Evolutionary conservation across 2,888 invertebrate species (phyloP), one percentile per base, ranked within the genome.

Genomic region (Aphrophora alni): DNA sequence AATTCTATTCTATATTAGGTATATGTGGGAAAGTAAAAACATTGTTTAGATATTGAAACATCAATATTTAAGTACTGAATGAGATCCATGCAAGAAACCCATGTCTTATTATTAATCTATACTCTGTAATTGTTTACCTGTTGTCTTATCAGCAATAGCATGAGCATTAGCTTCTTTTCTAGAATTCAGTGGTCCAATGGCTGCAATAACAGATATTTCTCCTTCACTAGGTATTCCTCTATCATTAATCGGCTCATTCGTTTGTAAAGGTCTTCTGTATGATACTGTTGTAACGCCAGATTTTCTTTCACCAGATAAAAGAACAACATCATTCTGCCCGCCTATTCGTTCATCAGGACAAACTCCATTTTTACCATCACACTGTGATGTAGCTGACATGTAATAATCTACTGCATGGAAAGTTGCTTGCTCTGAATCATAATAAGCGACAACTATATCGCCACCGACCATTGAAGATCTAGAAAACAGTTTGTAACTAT

Each of bases 361-460:
- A 5, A 96, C 96, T 0, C 97, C 97, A 44, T 91, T 91, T 85
- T 92, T 92, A 81, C 84, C 86, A 77, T 85, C 85, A 81, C 86
- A 86, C 85, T 89, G 89, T 0, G 95, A 92, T 78, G 93, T 89
- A 84, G 95, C 93, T 0, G 95, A 94, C 88, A 97, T 93, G 86
- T 93, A 94, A 88, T 97, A 97, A 89, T 97, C 97, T 14, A 93
- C 92, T 0, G 95, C 96, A 77, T 93, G 91, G 80, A 95, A 97
- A 28, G 90, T 89, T 85, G 89, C 90, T 5, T 89, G 88, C 5
- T 87, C 88, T 28, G 87, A 90, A 85, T 94, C 92, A 87, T 93
- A 94, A 86, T 93, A 96, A 1, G 95, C 95, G 0, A 97, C 95
- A 0, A 93, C 94, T 4, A 97, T 94, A 86, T 97, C 97, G 0